Conservation (phyloP, 2,888 invertebrate species). For the Teinopalpus imperialis region DNA sequence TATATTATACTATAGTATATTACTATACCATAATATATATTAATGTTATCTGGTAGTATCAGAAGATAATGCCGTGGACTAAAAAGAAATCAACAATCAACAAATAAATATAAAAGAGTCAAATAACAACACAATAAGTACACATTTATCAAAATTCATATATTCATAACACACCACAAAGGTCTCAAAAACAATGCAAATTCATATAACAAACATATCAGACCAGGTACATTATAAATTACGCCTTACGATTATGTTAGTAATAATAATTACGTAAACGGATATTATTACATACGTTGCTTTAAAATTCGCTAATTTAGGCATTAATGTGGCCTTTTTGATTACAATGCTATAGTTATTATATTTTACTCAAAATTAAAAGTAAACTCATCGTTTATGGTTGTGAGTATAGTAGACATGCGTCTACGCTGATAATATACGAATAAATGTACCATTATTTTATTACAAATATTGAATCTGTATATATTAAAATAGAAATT, state of each 20-base stretch:
- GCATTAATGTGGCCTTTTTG: slow-evolving; percentile 27
- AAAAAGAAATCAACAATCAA: too few species aligned
- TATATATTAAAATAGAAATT: too few species aligned
- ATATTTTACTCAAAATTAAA: slow-evolving; percentile 1
- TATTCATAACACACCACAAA: slow-evolving; percentile 68
- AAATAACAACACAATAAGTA: neutral
- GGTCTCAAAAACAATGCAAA: slow-evolving; percentile 67
- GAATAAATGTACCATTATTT: too few species aligned
- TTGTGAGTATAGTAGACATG: slow-evolving; percentile 13
- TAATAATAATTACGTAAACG: slow-evolving; percentile 30
- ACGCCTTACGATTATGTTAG: slow-evolving; percentile 35
- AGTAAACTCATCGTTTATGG: slow-evolving; percentile 13
- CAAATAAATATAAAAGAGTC: neutral
- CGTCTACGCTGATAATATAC: too few species aligned
- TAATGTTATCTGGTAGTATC: too few species aligned
- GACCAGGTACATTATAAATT: slow-evolving; percentile 56
- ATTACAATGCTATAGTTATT: neutral
- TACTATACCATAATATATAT: too few species aligned
- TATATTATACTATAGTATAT: too few species aligned
- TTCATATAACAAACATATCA: slow-evolving; percentile 53
- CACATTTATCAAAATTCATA: slow-evolving; percentile 63
- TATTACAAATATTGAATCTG: too few species aligned
- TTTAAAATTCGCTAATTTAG: slow-evolving; percentile 31
- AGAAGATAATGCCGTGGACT: too few species aligned
- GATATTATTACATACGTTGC: slow-evolving; percentile 22